Evolutionary conservation across 2,113 vertebrate species (phyloP).

Genomic region (Hassar affinis): DNA sequence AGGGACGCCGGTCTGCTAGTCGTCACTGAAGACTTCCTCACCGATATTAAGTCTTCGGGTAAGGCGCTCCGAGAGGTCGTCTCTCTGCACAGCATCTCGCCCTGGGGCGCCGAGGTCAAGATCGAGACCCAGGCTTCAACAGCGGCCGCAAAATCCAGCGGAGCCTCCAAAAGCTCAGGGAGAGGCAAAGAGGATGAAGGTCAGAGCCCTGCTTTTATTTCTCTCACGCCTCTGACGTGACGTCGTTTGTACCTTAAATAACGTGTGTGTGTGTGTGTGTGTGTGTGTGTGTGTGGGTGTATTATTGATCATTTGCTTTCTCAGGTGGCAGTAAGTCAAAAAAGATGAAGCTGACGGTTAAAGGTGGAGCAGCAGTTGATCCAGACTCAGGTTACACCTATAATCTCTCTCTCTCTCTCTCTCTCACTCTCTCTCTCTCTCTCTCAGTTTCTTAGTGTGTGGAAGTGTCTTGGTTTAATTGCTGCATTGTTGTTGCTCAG

Average conservation of each 20-base stretch:
- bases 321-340: constrained; percentile 88
- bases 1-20: constrained; percentile 84
- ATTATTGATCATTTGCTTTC: background rate
- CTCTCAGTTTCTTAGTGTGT: background rate
- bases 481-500: constrained; percentile 60
- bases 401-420: background rate
- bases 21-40: constrained; percentile 86
- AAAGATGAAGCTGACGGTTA: constrained; percentile 96
- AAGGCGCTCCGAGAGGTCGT: constrained; percentile 85
- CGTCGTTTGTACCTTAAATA: background rate
- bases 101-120: constrained; percentile 92
- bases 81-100: constrained; percentile 80
- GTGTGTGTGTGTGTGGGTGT: too few species aligned
- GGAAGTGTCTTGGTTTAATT: background rate
- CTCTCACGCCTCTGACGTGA: background rate
- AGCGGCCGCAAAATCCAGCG: constrained; percentile 76
- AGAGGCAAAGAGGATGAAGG: constrained; percentile 88
- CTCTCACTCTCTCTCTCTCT: background rate
- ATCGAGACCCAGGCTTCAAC: constrained; percentile 68
- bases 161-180: constrained; percentile 81
- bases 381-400: constrained; percentile 85
- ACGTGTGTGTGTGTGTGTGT: too few species aligned
- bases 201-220: constrained; percentile 46
- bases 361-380: constrained; percentile 95
- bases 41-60: constrained; percentile 77